Evolutionary conservation across 1,140 invertebrate species (phyloP), one percentile per base, ranked within the genome.

Genomic region (Drosophila malerkotliana): DNA sequence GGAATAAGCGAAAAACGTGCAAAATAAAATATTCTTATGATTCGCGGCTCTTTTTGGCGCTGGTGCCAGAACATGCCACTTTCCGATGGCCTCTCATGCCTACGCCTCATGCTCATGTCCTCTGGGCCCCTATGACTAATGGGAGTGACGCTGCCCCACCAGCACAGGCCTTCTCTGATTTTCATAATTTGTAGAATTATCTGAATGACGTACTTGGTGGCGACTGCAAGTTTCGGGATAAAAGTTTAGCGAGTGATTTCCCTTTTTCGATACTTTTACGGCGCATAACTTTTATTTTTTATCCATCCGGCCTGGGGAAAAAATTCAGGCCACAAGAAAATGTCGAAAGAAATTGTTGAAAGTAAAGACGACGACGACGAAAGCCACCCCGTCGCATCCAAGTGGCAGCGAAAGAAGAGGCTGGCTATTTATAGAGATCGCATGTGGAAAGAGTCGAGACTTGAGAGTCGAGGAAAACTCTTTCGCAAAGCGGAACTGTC

Each of bases 1-100:
- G 28, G 51, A 79, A 59, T 15, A 24, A 51, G 14, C 45, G 41
- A 76, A 79, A 83, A 83, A 83, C 76, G 80, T 83, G 80, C 72
- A 74, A 77, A 85, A 69, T 67, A 72, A 77, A 84, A 73, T 67
- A 72, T 57, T 54, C 54, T 32, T 37, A 48, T 28, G 49, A 41
- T 34, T 48, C 15, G 64, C 37, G 28, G 34, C 15, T 52, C 6
- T 62, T 2, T 32, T 34, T 85, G 77, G 80, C 80, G 72, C 26
- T 48, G 45, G 4, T 64, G 58, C 57, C 68, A 52, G 58, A 63
- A 63, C 69, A 73, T 73, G 71, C 71, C 69, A 73, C 55, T 55
- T 54, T 61, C 5, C 32, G 49, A 62, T 72, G 69, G 68, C 44
- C 72, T 72, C 62, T 58, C 71, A 73, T 73, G 71, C 45, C 71